Evolutionary conservation across 2,113 vertebrate species (phyloP), one percentile per base, ranked within the genome.

Genomic region (Chaenogobius annularis): DNA sequence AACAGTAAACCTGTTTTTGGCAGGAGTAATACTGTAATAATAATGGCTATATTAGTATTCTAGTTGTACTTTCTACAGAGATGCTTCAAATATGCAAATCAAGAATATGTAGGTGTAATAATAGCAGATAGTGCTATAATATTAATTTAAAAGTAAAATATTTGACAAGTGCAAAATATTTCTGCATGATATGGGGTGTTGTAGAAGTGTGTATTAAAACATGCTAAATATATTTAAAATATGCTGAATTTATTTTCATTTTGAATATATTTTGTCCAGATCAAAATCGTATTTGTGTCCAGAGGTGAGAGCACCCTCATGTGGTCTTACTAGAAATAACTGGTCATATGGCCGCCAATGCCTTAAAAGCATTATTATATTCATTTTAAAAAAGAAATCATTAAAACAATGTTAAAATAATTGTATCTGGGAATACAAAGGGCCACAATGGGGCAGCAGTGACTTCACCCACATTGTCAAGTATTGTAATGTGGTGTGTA

Each of bases 291-390:
- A 14, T 20, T n/a, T 70, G 1, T 52, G 66, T 22, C 7, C 3
- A 87, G 80, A 79, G 70, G 75, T 61, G 50, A 83, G 79, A 88
- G 81, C 82, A 37, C 86, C 88, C 87, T 85, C 90, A 88, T 88
- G 85, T 89, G 90, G 67, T 68, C 23, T 69, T 20, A 9, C 19
- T 69, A 48, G 61, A 76, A 73, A 73, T 46, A 61, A 23, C 59
- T n/a, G 11, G 55, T 46, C 48, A 9, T 8, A 52, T 9, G 17
- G 8, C 9, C 17, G 19, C 50, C 17, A 52, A 19, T 50, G 15
- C 3, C 48, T 50, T 47, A 47, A 47, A 47, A 47, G 46, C 26
- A 31, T 31, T 31, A 31, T 4, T 31, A 31, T 31, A 31, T 31
- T 31, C 26, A 31, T n/a, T n/a, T n/a, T n/a, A n/a, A n/a, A n/a